These are phyloP conservation scores for Aleadryas rufinucha DNA, from an alignment of 2,113 vertebrate species.

Conservation along the genomic window DNA sequence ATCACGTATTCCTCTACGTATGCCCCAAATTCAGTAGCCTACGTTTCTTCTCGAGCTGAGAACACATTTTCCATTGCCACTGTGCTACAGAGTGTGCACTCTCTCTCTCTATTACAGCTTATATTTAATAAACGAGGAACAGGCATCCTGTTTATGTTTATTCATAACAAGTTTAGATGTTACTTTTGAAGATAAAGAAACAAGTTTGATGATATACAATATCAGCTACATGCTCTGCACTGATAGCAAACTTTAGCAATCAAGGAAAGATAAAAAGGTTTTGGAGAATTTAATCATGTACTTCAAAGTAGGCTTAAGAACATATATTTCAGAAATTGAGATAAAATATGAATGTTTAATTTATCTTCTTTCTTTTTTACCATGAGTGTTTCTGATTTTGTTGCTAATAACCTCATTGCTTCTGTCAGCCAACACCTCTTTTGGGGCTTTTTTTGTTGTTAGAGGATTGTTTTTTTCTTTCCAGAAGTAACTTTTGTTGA, in stretches of 20 bases:
- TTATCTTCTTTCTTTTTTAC: conserved; percentile 53
- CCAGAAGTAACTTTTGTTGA: conserved; percentile 1
- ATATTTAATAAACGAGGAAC: conserved; percentile 69
- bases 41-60: background rate
- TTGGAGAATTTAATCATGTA: conserved; percentile 62
- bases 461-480: background rate
- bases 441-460: background rate
- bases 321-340: conserved; percentile 68
- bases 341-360: conserved; percentile 73
- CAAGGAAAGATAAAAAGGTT: conserved; percentile 68
- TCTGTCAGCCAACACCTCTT: conserved; percentile 32
- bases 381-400: conserved; percentile 43
- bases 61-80: background rate
- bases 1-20: accelerated
- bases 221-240: conserved; percentile 58
- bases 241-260: conserved; percentile 71
- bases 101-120: conserved; percentile 49
- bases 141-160: conserved; percentile 69
- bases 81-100: accelerated
- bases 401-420: conserved; percentile 68
- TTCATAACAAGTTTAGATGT: conserved; percentile 67
- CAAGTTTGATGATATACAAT: conserved; percentile 67
- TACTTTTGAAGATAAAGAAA: conserved; percentile 72
- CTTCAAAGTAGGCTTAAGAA: conserved; percentile 70
- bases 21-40: background rate